Percentiles rank a stretch among this genome's conserved stretches.
These are phyloP conservation scores for Reinhardtius hippoglossoides DNA, from an alignment of 2,113 vertebrate genomes.

Conservation along the genomic window DNA sequence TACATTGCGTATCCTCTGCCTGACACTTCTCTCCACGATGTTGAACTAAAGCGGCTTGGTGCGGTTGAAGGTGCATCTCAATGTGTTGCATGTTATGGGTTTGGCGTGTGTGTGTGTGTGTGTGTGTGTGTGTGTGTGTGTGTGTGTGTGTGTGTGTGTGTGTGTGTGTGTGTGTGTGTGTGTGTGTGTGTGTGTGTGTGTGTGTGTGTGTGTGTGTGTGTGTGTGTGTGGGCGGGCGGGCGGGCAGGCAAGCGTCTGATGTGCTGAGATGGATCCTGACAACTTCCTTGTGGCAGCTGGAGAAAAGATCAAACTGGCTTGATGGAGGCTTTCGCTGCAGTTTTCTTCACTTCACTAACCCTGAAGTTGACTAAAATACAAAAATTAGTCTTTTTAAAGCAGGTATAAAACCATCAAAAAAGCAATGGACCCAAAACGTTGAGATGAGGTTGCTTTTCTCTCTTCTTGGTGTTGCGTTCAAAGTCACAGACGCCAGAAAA, in stretches of 20 bases:
- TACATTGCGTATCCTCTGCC: conserved; percentile 38
- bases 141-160: conserved; percentile 19
- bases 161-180: conserved; percentile 20
- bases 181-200: conserved; percentile 19
- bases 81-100: not conserved
- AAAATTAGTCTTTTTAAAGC: not conserved
- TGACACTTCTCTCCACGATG: conserved; percentile 5
- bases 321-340: conserved; percentile 38
- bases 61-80: conserved; percentile 8
- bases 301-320: conserved; percentile 51
- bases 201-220: conserved; percentile 18
- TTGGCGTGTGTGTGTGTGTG: conserved; percentile 6
- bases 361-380: conserved; percentile 7
- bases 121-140: conserved; percentile 12
- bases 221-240: conserved; percentile 9
- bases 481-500: not conserved
- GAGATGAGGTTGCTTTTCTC: too few species aligned
- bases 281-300: conserved; percentile 30
- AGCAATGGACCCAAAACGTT: not conserved
- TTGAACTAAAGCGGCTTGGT: conserved; percentile 23
- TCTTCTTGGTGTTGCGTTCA: not conserved
- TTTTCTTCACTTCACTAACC: conserved; percentile 37
- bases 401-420: not conserved
- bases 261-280: conserved; percentile 45
- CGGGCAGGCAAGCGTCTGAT: conserved; percentile 18